Evolutionary conservation across 2,888 invertebrate species (phyloP).

Genomic region (Digitonthophagus gazella): DNA sequence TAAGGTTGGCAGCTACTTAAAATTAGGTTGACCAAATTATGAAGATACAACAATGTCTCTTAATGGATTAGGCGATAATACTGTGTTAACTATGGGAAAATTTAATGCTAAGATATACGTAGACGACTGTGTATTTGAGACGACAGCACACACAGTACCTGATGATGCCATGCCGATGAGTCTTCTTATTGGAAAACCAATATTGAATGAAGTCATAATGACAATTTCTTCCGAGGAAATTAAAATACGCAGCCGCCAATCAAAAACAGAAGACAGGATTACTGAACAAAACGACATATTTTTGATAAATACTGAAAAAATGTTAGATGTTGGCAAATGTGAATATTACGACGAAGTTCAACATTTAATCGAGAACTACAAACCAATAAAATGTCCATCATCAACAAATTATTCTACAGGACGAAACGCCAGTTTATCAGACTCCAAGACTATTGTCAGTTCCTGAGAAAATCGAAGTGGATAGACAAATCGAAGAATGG

Average conservation of each 20-base stretch:
- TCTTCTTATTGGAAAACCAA: constrained; percentile 22
- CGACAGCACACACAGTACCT: constrained; percentile 21
- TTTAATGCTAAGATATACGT: background rate
- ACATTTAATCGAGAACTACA: constrained; percentile 31
- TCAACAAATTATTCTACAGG: constrained; percentile 37
- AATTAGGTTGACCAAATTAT: constrained; percentile 16
- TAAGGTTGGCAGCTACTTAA: background rate
- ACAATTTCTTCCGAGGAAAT: background rate
- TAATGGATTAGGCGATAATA: constrained; percentile 16
- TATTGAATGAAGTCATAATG: constrained; percentile 14
- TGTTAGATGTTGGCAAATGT: background rate
- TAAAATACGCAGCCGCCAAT: background rate
- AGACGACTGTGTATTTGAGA: background rate
- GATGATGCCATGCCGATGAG: constrained; percentile 15
- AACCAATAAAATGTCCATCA: constrained; percentile 32
- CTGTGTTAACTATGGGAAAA: constrained; percentile 20
- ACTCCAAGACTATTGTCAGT: background rate
- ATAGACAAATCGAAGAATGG: constrained; percentile 40
- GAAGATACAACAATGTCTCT: constrained; percentile 14
- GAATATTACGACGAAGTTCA: constrained; percentile 22
- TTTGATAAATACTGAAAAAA: constrained; percentile 10
- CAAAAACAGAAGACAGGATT: background rate
- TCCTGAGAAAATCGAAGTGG: constrained; percentile 36
- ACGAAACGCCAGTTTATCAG: constrained; percentile 33
- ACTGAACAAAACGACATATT: background rate